A percentile compares a stretch with the other conserved stretches of the same genome.
phyloP scores from a whole-genome alignment of 2,888 invertebrate genomes.

The Nesidiocoris tenuis region DNA sequence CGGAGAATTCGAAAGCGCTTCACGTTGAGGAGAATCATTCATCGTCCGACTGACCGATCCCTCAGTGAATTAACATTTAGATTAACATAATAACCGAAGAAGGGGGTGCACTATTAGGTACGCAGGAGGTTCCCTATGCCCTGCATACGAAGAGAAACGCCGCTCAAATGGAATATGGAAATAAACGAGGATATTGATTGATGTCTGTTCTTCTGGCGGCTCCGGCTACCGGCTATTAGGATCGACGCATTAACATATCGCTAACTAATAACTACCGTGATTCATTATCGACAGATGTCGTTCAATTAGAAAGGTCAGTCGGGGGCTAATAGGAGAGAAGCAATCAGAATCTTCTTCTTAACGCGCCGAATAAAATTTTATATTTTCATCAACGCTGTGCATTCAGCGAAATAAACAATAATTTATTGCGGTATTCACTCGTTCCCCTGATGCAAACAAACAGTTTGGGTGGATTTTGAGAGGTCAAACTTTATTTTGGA shows the following conservation, averaged over 20 bases:
- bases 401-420: no score
- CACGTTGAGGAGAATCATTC: slow-evolving; percentile 10
- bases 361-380: no score
- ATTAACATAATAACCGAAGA: slow-evolving; percentile 47
- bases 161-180: slow-evolving; percentile 48
- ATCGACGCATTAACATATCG: slow-evolving; percentile 48
- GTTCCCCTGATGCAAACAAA: no score
- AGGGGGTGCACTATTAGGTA: slow-evolving; percentile 42
- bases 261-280: slow-evolving; percentile 49
- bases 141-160: slow-evolving; percentile 29
- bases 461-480: no score
- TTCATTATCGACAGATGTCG: slow-evolving; percentile 48
- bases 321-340: not conserved
- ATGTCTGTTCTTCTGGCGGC: slow-evolving; percentile 39
- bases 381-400: no score
- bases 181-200: slow-evolving; percentile 42
- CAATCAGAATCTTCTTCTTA: not conserved
- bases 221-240: slow-evolving; percentile 47
- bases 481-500: no score
- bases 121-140: slow-evolving; percentile 12
- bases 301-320: slow-evolving; percentile 38
- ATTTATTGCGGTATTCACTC: no score
- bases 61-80: slow-evolving; percentile 46
- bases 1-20: slow-evolving; percentile 16
- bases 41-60: slow-evolving; percentile 3